phyloP scores from a whole-genome alignment of 2,888 invertebrate genomes.

The Hybos culiciformis region DNA sequence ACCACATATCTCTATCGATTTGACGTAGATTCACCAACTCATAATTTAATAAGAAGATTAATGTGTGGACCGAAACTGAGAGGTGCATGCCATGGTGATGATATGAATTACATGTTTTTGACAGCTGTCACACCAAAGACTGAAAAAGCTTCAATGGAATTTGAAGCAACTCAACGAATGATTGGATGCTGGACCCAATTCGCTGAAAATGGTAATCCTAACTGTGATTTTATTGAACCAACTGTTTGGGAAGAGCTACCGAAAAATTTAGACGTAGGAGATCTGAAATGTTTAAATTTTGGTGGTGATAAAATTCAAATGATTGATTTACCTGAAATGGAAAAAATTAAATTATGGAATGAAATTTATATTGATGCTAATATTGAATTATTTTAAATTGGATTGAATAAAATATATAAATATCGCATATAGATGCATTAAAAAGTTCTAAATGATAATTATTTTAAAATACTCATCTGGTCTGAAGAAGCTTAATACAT shows the following conservation, averaged over 20 bases:
- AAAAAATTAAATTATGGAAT: constrained; percentile 26
- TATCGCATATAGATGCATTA: too few species aligned
- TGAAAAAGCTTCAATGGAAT: constrained; percentile 21
- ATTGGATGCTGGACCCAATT: constrained; percentile 29
- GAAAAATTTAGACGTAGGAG: constrained; percentile 17
- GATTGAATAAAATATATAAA: too few species aligned
- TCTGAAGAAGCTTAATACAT: too few species aligned
- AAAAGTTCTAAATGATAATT: too few species aligned
- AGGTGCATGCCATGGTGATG: constrained; percentile 33
- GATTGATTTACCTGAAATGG: constrained; percentile 24
- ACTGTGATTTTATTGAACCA: constrained; percentile 15
- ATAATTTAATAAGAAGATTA: constrained; percentile 12
- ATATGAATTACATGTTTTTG: constrained; percentile 29
- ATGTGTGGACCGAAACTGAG: constrained; percentile 22
- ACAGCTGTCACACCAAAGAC: constrained; percentile 23
- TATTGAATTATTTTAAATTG: too few species aligned
- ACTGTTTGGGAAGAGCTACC: constrained; percentile 20
- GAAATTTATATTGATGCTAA: constrained; percentile 23
- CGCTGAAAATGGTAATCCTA: constrained; percentile 26
- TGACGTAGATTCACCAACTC: constrained; percentile 24
- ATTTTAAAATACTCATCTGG: too few species aligned
- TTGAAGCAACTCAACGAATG: constrained; percentile 23
- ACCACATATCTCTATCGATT: constrained; percentile 33
- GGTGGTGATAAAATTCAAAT: constrained; percentile 19
- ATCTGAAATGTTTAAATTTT: constrained; percentile 28